Percentiles rank a stretch among this genome's conserved stretches.
Conservation (phyloP, 2,888 invertebrate species). For the Nomada flava region DNA sequence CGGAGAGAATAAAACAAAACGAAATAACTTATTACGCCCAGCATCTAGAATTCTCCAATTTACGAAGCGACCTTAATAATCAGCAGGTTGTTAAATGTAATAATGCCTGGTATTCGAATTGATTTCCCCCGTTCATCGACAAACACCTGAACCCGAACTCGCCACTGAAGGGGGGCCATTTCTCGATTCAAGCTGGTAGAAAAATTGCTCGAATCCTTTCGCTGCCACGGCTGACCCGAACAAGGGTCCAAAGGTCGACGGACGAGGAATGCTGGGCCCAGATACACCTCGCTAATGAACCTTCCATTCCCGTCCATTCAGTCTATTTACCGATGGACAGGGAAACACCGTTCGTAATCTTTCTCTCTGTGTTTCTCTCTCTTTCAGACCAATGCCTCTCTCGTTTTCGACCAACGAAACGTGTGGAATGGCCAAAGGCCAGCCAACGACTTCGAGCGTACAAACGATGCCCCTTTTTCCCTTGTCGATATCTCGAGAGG, state of each 20-base stretch:
- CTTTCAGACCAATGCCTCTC: not conserved
- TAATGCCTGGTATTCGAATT: too few relatives aligned
- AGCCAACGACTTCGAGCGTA: constrained; percentile 55
- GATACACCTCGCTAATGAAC: constrained; percentile 81
- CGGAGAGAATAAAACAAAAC: too few relatives aligned
- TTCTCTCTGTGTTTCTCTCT: not conserved
- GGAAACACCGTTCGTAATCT: constrained; percentile 64
- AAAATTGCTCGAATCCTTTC: constrained; percentile 69
- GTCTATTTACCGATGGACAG: constrained; percentile 73
- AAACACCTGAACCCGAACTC: not conserved
- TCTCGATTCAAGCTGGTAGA: constrained; percentile 64
- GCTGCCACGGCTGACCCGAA: constrained; percentile 74
- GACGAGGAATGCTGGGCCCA: constrained; percentile 79
- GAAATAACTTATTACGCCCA: too few relatives aligned
- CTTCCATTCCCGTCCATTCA: constrained; percentile 58
- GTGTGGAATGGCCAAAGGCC: constrained; percentile 47
- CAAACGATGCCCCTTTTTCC: constrained; percentile 4
- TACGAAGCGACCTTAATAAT: too few relatives aligned
- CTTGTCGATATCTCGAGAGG: constrained; percentile 8
- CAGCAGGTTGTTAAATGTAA: too few relatives aligned
- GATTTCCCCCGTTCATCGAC: too few relatives aligned
- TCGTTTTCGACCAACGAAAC: constrained; percentile 52
- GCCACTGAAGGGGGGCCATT: constrained; percentile 19
- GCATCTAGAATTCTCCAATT: too few relatives aligned
- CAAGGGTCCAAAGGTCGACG: constrained; percentile 79